Conservation (phyloP, 2,888 invertebrate genomes). For the Lithophane leautieri region DNA sequence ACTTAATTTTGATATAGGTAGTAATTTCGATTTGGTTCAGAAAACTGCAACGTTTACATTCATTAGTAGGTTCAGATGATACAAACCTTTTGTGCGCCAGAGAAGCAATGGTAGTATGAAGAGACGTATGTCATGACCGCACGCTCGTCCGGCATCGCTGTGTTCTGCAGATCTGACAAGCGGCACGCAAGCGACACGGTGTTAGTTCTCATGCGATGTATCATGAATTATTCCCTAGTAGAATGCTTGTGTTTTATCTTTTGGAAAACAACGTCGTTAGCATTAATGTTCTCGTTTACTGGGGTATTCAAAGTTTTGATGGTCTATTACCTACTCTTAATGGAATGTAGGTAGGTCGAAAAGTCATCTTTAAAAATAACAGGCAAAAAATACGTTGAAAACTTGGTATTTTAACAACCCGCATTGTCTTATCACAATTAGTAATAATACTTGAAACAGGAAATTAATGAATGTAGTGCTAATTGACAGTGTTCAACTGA, state of each 20-base stretch:
- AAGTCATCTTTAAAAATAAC: slow-evolving; percentile 8
- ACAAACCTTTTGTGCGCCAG: slow-evolving; percentile 99
- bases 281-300: slow-evolving; percentile 20
- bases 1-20: not conserved
- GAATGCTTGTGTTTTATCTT: slow-evolving; percentile 74
- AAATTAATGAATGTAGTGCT: slow-evolving; percentile 63
- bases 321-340: not conserved
- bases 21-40: slow-evolving; percentile 8
- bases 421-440: slow-evolving; percentile 62
- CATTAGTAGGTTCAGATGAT: slow-evolving; percentile 63
- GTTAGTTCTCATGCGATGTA: slow-evolving; percentile 87
- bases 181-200: slow-evolving; percentile 86
- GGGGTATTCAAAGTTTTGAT: slow-evolving; percentile 6
- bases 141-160: slow-evolving; percentile 99
- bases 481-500: slow-evolving; percentile 61
- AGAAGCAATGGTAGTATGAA: slow-evolving; percentile 99
- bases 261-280: slow-evolving; percentile 31
- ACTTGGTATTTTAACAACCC: slow-evolving; percentile 59
- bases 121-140: slow-evolving; percentile 99
- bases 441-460: slow-evolving; percentile 66
- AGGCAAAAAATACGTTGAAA: slow-evolving; percentile 17
- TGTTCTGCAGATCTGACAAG: slow-evolving; percentile 98
- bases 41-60: slow-evolving; percentile 28
- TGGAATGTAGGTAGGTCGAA: not conserved
- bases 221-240: slow-evolving; percentile 69